Evolutionary conservation across 2,888 invertebrate species (phyloP).

Genomic region (Lasiommata megera): DNA sequence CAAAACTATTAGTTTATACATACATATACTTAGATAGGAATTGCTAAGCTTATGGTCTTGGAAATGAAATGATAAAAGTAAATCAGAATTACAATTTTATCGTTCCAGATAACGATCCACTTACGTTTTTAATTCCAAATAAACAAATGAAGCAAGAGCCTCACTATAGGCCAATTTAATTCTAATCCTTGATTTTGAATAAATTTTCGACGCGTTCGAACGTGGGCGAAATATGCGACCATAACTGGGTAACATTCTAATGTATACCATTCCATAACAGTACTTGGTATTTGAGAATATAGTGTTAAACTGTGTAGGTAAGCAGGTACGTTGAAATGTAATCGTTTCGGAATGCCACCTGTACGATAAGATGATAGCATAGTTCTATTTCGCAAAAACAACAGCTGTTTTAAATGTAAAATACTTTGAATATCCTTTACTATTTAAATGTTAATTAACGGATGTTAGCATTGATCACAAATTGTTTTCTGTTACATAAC

Average conservation of each 20-base stretch:
- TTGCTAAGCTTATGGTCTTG: background rate
- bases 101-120: background rate
- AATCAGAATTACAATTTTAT: background rate
- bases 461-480: background rate
- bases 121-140: background rate
- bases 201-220: slow-evolving; percentile 63
- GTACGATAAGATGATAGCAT: slow-evolving; percentile 54
- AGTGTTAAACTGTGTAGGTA: slow-evolving; percentile 45
- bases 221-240: slow-evolving; percentile 69
- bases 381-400: slow-evolving; percentile 2
- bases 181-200: slow-evolving; percentile 71
- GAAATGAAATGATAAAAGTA: background rate
- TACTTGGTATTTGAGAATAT: slow-evolving; percentile 39
- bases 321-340: slow-evolving; percentile 39
- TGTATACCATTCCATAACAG: slow-evolving; percentile 49
- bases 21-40: background rate
- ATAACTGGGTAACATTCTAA: slow-evolving; percentile 46
- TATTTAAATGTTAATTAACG: slow-evolving; percentile 5
- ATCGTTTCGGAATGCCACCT: slow-evolving; percentile 65
- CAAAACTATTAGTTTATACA: background rate
- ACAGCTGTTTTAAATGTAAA: slow-evolving; percentile 10
- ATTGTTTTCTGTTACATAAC: slow-evolving; percentile 1
- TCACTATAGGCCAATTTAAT: slow-evolving; percentile 43
- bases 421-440: background rate
- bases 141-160: background rate